phyloP scores from a whole-genome alignment of 2,888 invertebrate genomes.

The Andricus curvator region DNA sequence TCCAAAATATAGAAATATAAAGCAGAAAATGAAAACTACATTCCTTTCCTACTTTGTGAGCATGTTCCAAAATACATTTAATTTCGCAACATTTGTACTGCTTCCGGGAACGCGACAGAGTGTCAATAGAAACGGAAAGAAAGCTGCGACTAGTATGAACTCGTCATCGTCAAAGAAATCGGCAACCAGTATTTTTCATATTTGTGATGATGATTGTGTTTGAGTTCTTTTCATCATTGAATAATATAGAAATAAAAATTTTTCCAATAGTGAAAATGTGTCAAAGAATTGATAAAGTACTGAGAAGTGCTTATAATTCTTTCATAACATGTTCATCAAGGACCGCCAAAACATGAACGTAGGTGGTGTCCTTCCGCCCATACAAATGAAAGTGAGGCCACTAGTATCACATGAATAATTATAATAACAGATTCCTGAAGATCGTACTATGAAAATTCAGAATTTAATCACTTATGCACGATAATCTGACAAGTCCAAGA shows the following conservation, averaged over 20 bases:
- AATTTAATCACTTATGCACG: neutral
- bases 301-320: slow-evolving; percentile 16
- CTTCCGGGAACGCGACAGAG: slow-evolving; percentile 23
- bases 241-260: neutral
- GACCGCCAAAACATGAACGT: slow-evolving; percentile 27
- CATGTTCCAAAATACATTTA: neutral
- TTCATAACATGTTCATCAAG: neutral
- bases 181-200: neutral
- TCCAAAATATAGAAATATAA: neutral
- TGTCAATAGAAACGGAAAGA: slow-evolving; percentile 36
- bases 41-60: neutral
- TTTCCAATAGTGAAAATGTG: neutral
- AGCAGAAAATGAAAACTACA: neutral
- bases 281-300: neutral
- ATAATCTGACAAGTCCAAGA: neutral
- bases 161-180: slow-evolving; percentile 27
- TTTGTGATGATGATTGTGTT: neutral
- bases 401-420: slow-evolving; percentile 17
- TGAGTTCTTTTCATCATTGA: neutral
- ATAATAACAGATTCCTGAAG: slow-evolving; percentile 18
- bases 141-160: slow-evolving; percentile 20
- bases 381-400: slow-evolving; percentile 40
- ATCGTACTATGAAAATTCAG: neutral
- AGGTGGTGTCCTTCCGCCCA: slow-evolving; percentile 40
- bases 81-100: neutral